These are phyloP conservation scores for Paralinhomoeus sp. DNA, from an alignment of 2,888 invertebrate genomes.

Conservation along the genomic window DNA sequence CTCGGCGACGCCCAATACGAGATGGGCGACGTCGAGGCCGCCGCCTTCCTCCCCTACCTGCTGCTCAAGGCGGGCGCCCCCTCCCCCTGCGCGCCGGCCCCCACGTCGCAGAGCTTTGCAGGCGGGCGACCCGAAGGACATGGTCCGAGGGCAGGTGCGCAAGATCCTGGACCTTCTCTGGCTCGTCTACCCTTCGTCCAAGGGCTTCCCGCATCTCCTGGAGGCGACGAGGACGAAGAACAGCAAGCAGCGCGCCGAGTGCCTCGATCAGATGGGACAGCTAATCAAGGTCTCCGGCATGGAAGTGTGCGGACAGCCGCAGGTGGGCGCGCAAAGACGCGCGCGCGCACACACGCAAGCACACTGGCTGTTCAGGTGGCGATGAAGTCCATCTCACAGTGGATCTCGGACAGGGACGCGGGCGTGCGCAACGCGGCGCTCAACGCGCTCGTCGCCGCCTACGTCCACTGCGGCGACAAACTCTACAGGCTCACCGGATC, in stretches of 20 bases:
- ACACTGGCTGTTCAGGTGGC: conserved; percentile 36
- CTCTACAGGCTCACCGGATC: conserved; percentile 73
- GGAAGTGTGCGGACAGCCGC: conserved; percentile 54
- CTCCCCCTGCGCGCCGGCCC: no score
- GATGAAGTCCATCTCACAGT: conserved; percentile 67
- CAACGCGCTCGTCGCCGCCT: conserved; percentile 72
- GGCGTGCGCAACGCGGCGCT: conserved; percentile 81
- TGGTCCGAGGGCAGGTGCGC: conserved; percentile 67
- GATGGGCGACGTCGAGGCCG: conserved; percentile 68
- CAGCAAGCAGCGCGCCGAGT: conserved; percentile 81
- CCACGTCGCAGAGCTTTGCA: conserved; percentile 14
- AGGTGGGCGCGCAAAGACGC: no score
- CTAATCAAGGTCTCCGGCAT: conserved; percentile 65
- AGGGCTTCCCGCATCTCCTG: conserved; percentile 67
- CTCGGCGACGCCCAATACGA: conserved; percentile 52
- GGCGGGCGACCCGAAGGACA: conserved; percentile 81
- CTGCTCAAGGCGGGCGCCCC: conserved; percentile 56
- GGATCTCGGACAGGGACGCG: conserved; percentile 86
- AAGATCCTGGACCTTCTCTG: conserved; percentile 59
- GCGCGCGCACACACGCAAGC: no score
- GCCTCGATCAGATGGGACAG: conserved; percentile 66
- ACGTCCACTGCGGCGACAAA: conserved; percentile 66
- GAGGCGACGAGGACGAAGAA: conserved; percentile 91
- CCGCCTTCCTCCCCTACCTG: conserved; percentile 78
- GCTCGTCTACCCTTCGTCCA: conserved; percentile 60